A percentile compares a stretch with the other conserved stretches of the same genome.
phyloP scores from a whole-genome alignment of 2,888 invertebrate species.

The Druceiella hillmani region DNA sequence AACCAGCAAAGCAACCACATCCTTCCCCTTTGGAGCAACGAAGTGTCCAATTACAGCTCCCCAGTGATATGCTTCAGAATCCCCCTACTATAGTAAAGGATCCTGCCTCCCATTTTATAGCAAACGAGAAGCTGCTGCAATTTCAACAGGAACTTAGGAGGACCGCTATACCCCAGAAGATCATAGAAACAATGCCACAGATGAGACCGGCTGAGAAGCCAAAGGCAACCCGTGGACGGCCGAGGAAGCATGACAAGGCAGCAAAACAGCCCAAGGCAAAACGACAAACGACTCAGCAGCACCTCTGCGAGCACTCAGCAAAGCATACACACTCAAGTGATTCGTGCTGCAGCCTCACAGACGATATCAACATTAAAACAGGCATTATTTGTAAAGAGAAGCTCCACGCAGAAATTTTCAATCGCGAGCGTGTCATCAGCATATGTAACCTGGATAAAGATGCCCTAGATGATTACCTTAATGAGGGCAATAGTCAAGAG shows the following conservation, averaged over 20 bases:
- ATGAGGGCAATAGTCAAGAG: slow-evolving; percentile 70
- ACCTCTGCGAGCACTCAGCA: slow-evolving; percentile 43
- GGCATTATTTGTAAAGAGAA: slow-evolving; percentile 44
- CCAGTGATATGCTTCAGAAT: too few species aligned
- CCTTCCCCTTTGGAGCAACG: too few species aligned
- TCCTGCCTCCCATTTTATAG: too few species aligned
- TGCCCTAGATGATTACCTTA: slow-evolving; percentile 75
- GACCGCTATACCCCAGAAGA: too few species aligned
- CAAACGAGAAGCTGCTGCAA: too few species aligned
- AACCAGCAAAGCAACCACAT: too few species aligned
- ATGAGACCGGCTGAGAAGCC: slow-evolving; percentile 26
- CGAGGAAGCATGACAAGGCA: slow-evolving; percentile 16
- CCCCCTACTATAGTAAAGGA: too few species aligned
- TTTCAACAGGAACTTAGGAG: too few species aligned
- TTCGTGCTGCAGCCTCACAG: slow-evolving; percentile 46
- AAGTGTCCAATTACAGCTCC: slow-evolving; percentile 53
- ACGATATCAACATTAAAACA: slow-evolving; percentile 40
- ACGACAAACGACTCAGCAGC: slow-evolving; percentile 27
- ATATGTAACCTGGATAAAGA: slow-evolving; percentile 76
- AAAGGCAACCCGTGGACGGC: slow-evolving; percentile 18
- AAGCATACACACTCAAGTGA: slow-evolving; percentile 45
- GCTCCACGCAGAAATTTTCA: slow-evolving; percentile 51
- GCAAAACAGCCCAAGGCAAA: slow-evolving; percentile 20
- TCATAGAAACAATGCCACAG: too few species aligned
- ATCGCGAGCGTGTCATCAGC: slow-evolving; percentile 65